Base-by-base conservation (phyloP, 1,140 invertebrate species). In the Drosophila repleta region DNA sequence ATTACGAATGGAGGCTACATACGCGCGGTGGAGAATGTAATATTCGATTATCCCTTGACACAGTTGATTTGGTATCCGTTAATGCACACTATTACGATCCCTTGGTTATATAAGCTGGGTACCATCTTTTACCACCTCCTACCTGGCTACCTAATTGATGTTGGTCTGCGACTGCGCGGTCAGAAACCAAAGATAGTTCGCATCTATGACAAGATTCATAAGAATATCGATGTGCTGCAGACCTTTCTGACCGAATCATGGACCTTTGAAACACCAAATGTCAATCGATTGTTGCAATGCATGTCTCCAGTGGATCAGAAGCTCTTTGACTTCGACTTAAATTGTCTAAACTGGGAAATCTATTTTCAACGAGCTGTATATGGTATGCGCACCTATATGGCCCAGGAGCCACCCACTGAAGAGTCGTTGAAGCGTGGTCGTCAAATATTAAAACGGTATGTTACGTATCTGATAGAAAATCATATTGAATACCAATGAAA, bases 201-300 rank as follows among this genome's bases (percentile, higher is more conserved):
- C 77, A 93, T 95, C 1, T 96, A 97, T 78, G 92, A 92, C 5
- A 96, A 95, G 85, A 93, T 97, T 17, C 93, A 95, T 48, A 94
- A 94, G 75, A 94, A 95, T 60, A 92, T 94, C 1, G 90, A 92
- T 8, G 93, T 94, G 2, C 91, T 96, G 13, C 92, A 94, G 20
- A 95, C 74, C 96, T 70, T 97, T 87, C 93, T 94, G 3, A 91
- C 92, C 0, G 89, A 93, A 32, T 91, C 93, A 64, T 97, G 95
- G 95, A 92, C 93, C 26, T 96, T 96, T 79, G 87, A 93, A 3
- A 95, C 94, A 71, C 90, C 92, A 0, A 96, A 96, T 75, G 92
- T 93, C 0, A 90, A 93, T 43, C 81, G 83, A 4, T 88, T 98
- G 37, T 93, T 94, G 89, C 74, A 91, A 0, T 92, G 92, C 4